Evolutionary conservation across 1,140 invertebrate genomes (phyloP).

Genomic region (Bombus difficillimus): DNA sequence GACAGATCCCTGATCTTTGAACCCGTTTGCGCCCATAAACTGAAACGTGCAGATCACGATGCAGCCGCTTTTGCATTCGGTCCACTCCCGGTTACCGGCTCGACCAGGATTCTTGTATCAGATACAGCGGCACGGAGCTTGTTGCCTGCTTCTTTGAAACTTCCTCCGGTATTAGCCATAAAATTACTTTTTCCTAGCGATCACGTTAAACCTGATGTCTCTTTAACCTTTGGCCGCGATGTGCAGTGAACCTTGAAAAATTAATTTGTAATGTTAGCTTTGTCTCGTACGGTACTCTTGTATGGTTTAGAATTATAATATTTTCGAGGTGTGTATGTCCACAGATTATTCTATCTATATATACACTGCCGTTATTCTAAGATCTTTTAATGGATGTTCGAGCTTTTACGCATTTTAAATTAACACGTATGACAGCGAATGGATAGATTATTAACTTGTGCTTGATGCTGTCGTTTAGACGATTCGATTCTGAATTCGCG

Average conservation of each 20-base stretch:
- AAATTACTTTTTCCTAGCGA: not conserved
- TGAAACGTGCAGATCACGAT: conserved; percentile 48
- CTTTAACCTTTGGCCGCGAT: not conserved
- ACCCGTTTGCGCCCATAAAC: conserved; percentile 49
- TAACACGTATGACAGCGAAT: not conserved
- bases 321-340: not conserved
- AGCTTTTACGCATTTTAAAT: not conserved
- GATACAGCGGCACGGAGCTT: not conserved
- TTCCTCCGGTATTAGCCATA: not conserved
- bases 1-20: conserved; percentile 50
- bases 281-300: not conserved
- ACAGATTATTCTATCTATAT: not conserved
- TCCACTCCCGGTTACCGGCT: not conserved
- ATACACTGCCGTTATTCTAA: not conserved
- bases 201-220: not conserved
- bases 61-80: not conserved
- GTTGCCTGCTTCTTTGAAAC: conserved; percentile 6
- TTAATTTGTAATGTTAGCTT: not conserved
- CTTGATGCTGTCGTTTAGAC: too few relatives aligned
- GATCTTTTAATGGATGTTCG: not conserved
- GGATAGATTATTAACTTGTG: too few relatives aligned
- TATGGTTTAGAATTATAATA: not conserved
- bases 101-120: conserved; percentile 9
- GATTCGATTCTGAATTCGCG: not conserved
- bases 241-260: not conserved